These are phyloP conservation scores for Novumbra hubbsi DNA, from an alignment of 2,797 vertebrate species.

Conservation along the genomic window DNA sequence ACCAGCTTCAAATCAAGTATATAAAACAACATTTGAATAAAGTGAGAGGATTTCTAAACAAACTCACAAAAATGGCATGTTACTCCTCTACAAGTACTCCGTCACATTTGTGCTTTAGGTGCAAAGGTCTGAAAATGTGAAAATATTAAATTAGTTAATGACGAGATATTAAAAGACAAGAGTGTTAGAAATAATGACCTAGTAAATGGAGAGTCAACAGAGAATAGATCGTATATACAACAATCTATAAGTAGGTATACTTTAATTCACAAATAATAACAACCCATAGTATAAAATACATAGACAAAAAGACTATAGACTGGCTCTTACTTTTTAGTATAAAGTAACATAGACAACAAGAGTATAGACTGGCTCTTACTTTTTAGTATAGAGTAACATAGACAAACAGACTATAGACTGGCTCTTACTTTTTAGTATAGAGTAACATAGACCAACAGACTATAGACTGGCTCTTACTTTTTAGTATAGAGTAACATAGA, in stretches of 20 bases:
- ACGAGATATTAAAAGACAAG: neutral
- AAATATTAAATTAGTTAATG: slow-evolving; percentile 5
- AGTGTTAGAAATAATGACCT: neutral
- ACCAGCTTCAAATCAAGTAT: neutral
- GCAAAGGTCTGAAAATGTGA: slow-evolving; percentile 50
- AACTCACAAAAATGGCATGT: slow-evolving; percentile 28
- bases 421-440: neutral
- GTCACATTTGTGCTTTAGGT: slow-evolving; percentile 65
- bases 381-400: neutral
- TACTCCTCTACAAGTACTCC: slow-evolving; percentile 64
- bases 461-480: neutral
- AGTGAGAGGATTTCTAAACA: neutral
- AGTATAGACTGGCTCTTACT: neutral
- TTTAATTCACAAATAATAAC: neutral
- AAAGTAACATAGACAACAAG: no score
- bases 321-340: neutral
- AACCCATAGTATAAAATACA: neutral
- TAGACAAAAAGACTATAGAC: neutral
- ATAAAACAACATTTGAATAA: neutral
- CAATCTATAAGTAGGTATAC: no score
- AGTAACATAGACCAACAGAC: no score
- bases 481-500: neutral
- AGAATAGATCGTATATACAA: neutral
- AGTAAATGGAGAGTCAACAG: neutral
- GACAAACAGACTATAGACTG: neutral